Base-by-base conservation (phyloP, 1,140 invertebrate species). In the Lucilia cuprina region DNA sequence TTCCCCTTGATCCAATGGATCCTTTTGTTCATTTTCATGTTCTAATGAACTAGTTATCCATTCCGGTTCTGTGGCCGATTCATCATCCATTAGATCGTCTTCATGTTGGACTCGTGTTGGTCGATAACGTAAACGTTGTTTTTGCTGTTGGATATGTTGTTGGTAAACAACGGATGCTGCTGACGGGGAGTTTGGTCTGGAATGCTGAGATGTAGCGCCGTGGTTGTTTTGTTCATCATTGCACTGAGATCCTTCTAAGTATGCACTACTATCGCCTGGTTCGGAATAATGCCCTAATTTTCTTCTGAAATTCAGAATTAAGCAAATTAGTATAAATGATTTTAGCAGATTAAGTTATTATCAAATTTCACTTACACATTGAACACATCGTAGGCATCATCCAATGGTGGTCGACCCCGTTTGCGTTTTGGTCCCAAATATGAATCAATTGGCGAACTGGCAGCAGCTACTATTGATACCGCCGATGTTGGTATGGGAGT, bases 331-430 rank as follows among this genome's bases (percentile, higher is more conserved):
- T 12, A 14, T 25, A 21, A 19, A 34, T 83, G 5, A 10, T 41
- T 84, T 35, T 80, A 21, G 34, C 49, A 19, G 17, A 1, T 8
- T 21, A 1, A 30, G 1, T 30, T 30, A 30, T 60, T n/a, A 47
- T 41, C 3, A n/a, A 49, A 47, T 9, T 50, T 21, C 19, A 84
- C 89, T 86, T 86, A 91, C 89, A 91, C 87, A 87, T 91, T 91
- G 82, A 91, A 91, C 2, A 91, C 88, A 84, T 91, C 90, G 83
- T 91, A 91, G 50, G 89, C 86, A 86, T 94, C 93, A 87, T 95
- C 94, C 85, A 95, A 91, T 34, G 94, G 94, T 1, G 94, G 94
- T 85, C 94, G 92, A 70, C 94, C 94, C 25, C 94, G 91, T 89
- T 94, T 94, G 85, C 92, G 88, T 83, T 91, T 91, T 35, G 89